phyloP scores from a whole-genome alignment of 2,113 vertebrate species.

The Tauraco erythrolophus region DNA sequence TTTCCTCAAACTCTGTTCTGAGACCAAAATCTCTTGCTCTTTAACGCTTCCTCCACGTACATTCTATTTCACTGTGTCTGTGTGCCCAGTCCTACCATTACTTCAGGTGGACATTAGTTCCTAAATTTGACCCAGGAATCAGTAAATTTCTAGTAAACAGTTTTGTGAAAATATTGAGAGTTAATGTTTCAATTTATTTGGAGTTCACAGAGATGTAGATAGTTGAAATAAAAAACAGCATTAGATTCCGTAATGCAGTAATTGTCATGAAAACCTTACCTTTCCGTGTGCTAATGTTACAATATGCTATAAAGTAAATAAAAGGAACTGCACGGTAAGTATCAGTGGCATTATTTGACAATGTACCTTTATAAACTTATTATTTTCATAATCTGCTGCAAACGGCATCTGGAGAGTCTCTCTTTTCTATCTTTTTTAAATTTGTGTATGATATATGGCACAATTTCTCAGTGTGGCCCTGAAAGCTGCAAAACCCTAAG shows the following conservation, averaged over 20 bases:
- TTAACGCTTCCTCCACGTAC: not conserved
- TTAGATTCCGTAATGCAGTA: not conserved
- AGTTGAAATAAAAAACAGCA: not conserved
- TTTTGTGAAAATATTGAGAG: conserved; percentile 8
- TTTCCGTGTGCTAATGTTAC: not conserved
- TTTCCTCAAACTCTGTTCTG: not conserved
- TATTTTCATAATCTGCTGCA: not conserved
- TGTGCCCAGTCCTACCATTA: conserved; percentile 58
- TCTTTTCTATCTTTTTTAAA: not conserved
- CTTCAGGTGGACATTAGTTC: conserved; percentile 79
- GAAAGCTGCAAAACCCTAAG: not conserved
- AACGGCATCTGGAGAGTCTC: not conserved
- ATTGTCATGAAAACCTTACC: not conserved
- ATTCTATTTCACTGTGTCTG: not conserved
- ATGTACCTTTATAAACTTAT: not conserved
- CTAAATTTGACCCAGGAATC: conserved; percentile 74
- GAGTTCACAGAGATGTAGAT: not conserved
- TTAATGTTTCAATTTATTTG: not conserved
- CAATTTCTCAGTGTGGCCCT: not conserved
- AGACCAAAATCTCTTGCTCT: not conserved
- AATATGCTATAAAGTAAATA: not conserved
- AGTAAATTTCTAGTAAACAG: conserved; percentile 63
- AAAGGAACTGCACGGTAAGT: not conserved
- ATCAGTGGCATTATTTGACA: not conserved
- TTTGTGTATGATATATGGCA: not conserved